Percentiles rank a stretch among this genome's conserved stretches.
Evolutionary conservation across 2,888 invertebrate genomes (phyloP).

Genomic region (Dryadula phaetusa): DNA sequence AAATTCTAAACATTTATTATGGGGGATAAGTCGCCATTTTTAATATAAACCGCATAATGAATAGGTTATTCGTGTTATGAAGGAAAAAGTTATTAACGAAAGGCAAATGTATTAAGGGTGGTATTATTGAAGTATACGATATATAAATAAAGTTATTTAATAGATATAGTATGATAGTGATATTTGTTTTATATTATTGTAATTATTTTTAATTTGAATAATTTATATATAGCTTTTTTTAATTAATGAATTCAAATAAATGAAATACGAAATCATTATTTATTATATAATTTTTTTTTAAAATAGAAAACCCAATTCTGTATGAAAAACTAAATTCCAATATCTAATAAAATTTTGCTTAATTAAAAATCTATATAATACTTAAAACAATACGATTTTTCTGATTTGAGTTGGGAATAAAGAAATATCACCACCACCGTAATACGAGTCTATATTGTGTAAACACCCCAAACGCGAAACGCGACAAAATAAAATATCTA

Average conservation of each 20-base stretch:
- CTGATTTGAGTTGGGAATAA: no score
- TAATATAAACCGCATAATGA: slow-evolving; percentile 82
- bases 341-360: no score
- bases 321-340: no score
- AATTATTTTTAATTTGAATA: no score
- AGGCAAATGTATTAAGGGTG: slow-evolving; percentile 75
- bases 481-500: slow-evolving; percentile 85
- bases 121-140: slow-evolving; percentile 50
- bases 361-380: neutral
- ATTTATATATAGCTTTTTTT: no score
- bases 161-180: slow-evolving; percentile 5
- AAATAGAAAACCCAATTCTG: no score
- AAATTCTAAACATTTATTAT: slow-evolving; percentile 68
- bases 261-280: no score
- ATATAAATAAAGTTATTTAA: slow-evolving; percentile 11
- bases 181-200: neutral
- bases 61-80: slow-evolving; percentile 84
- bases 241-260: no score
- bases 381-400: neutral
- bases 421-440: slow-evolving; percentile 25
- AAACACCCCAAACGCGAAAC: slow-evolving; percentile 76
- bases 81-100: slow-evolving; percentile 83
- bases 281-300: no score
- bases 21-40: slow-evolving; percentile 72
- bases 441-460: slow-evolving; percentile 68